phyloP scores from a whole-genome alignment of 2,888 invertebrate genomes.

The Scelioninae gen. 1 region DNA sequence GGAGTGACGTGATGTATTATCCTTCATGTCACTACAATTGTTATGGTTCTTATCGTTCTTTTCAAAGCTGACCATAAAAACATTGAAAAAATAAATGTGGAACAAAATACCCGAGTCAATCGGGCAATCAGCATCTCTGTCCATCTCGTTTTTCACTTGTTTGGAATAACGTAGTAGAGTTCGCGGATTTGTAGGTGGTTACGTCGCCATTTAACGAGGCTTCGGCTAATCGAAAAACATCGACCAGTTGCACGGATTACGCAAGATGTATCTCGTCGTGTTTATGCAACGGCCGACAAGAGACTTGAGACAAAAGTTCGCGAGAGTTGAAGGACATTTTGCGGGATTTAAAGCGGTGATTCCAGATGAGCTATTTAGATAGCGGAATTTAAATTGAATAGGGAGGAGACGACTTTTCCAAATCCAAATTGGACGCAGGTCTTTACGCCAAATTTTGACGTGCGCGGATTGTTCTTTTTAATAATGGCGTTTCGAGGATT shows the following conservation, averaged over 20 bases:
- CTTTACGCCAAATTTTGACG: conserved; percentile 16
- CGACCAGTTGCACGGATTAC: conserved; percentile 10
- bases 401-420: conserved; percentile 2
- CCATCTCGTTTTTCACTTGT: no score
- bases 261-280: conserved; percentile 15
- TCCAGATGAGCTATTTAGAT: conserved; percentile 44
- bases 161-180: no score
- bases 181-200: background rate
- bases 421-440: conserved; percentile 32
- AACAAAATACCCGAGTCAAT: no score
- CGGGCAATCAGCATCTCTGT: no score
- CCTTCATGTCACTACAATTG: no score
- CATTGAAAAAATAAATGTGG: no score
- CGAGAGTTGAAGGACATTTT: conserved; percentile 10
- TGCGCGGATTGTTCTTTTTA: conserved; percentile 15
- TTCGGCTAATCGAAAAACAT: conserved; percentile 24
- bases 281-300: conserved; percentile 3
- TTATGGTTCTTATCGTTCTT: no score
- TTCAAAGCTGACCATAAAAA: no score
- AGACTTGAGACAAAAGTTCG: conserved; percentile 17
- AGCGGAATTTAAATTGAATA: conserved; percentile 39
- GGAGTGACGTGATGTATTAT: background rate
- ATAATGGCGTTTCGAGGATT: background rate
- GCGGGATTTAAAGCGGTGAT: conserved; percentile 24
- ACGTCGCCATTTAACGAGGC: background rate